Conservation (phyloP, 2,888 invertebrate genomes). For the Crioceris asparagi region DNA sequence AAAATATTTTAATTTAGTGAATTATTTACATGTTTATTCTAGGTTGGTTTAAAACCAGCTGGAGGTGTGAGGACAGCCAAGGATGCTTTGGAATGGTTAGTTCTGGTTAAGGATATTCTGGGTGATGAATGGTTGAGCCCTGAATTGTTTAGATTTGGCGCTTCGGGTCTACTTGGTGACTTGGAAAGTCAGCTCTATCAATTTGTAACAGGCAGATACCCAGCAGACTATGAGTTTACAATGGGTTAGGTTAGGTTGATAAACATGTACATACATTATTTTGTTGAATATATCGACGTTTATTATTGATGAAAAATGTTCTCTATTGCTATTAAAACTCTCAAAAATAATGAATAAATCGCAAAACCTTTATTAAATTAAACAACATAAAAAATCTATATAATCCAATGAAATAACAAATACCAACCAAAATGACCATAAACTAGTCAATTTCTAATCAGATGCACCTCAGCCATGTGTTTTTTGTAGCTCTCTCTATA, state of each 20-base stretch:
- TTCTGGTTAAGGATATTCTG: slow-evolving; percentile 70
- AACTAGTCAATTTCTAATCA: slow-evolving; percentile 45
- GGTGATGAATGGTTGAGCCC: slow-evolving; percentile 79
- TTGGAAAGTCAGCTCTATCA: slow-evolving; percentile 50
- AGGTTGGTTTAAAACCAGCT: slow-evolving; percentile 97
- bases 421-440: slow-evolving; percentile 13
- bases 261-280: too few relatives aligned
- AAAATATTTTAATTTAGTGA: too few relatives aligned
- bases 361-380: too few relatives aligned
- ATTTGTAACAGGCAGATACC: slow-evolving; percentile 32
- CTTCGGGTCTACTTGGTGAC: slow-evolving; percentile 79
- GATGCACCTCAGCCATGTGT: slow-evolving; percentile 58
- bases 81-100: slow-evolving; percentile 81
- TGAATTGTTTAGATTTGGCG: slow-evolving; percentile 83
- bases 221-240: slow-evolving; percentile 31
- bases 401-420: too few relatives aligned
- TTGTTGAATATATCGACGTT: too few relatives aligned
- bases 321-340: too few relatives aligned
- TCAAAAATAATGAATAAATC: too few relatives aligned
- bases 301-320: too few relatives aligned
- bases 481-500: slow-evolving; percentile 58
- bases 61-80: slow-evolving; percentile 83
- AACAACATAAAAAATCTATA: too few relatives aligned
- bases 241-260: too few relatives aligned
- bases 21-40: too few relatives aligned